A percentile compares a stretch with the other conserved stretches of the same genome.
Conservation (phyloP, 1,140 invertebrate genomes). For the Drosophila bocqueti region DNA sequence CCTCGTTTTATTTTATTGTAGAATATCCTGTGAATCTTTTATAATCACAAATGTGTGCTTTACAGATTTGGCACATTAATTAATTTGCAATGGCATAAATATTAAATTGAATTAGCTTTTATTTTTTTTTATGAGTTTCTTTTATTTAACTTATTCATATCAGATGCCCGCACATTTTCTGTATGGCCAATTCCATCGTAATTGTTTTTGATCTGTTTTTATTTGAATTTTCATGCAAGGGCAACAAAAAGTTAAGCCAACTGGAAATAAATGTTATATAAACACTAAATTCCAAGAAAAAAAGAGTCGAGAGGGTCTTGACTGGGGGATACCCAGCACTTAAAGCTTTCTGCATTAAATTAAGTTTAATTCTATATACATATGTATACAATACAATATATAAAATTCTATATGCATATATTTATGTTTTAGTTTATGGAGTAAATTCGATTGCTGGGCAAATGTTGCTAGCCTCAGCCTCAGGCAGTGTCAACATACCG, state of each 20-base stretch:
- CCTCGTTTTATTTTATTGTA: not conserved
- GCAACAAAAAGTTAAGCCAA: slow-evolving; percentile 14
- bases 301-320: not conserved
- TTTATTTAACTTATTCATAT: slow-evolving; percentile 1
- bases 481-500: too few species aligned
- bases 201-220: slow-evolving; percentile 2
- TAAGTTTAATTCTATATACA: not conserved
- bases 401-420: too few species aligned
- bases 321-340: not conserved
- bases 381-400: too few species aligned
- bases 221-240: not conserved
- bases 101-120: slow-evolving; percentile 1
- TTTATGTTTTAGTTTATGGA: not conserved
- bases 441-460: too few species aligned
- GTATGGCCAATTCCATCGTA: not conserved
- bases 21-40: not conserved
- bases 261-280: slow-evolving; percentile 1
- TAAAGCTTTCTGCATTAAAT: not conserved
- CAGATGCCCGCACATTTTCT: slow-evolving; percentile 3
- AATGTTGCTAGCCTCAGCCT: too few species aligned
- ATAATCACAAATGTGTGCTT: not conserved
- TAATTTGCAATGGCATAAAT: not conserved
- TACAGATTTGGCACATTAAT: slow-evolving; percentile 5
- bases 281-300: not conserved
- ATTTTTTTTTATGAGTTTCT: slow-evolving; percentile 1